phyloP scores from a whole-genome alignment of 2,888 invertebrate genomes.

The Hydrotaea diabolus region DNA sequence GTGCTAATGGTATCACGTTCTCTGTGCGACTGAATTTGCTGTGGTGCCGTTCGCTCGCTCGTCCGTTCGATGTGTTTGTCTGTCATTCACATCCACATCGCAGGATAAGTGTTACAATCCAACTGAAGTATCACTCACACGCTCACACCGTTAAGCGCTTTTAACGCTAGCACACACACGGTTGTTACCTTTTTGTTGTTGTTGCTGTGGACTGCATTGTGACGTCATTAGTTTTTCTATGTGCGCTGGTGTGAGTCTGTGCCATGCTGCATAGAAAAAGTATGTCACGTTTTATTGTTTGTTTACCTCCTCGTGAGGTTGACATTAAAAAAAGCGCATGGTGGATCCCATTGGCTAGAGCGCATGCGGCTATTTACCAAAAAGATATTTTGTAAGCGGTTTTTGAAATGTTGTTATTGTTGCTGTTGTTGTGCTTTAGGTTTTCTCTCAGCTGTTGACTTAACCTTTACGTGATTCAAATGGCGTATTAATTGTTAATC shows the following conservation, averaged over 20 bases:
- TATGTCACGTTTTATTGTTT: conserved; percentile 61
- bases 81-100: conserved; percentile 30
- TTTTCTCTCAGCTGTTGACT: background rate
- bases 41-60: conserved; percentile 3
- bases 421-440: conserved; percentile 19
- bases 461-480: conserved; percentile 9
- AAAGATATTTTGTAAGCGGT: background rate
- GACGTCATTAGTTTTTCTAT: conserved; percentile 68
- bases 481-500: background rate
- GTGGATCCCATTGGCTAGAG: conserved; percentile 67
- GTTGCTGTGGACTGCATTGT: conserved; percentile 63
- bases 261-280: conserved; percentile 17
- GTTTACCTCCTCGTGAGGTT: conserved; percentile 50
- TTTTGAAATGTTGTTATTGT: background rate
- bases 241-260: background rate
- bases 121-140: conserved; percentile 44
- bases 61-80: conserved; percentile 8
- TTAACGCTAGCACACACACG: background rate
- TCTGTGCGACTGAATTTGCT: conserved; percentile 66
- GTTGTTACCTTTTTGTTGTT: conserved; percentile 25
- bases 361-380: conserved; percentile 66
- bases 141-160: background rate
- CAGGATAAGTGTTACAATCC: conserved; percentile 64
- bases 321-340: conserved; percentile 64
- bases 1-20: conserved; percentile 66